Conservation (phyloP, 2,797 vertebrate species). For the Botia almorhae region DNA sequence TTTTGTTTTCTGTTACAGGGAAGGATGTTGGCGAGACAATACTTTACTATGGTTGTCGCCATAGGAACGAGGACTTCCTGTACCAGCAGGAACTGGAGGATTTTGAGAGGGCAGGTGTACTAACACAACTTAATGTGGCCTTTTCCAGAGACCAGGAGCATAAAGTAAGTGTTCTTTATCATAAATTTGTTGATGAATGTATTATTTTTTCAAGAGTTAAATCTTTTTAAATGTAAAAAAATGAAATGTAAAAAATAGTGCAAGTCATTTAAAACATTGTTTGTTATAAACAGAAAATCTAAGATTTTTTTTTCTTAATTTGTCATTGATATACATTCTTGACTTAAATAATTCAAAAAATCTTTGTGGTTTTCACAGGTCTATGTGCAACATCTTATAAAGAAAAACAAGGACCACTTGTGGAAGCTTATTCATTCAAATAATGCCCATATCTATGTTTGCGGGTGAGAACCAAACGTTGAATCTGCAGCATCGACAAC, state of each 20-base stretch:
- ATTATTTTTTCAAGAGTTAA: no score
- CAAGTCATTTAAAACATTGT: no score
- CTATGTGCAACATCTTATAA: slow-evolving; percentile 85
- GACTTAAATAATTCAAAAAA: neutral
- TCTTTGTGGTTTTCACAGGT: slow-evolving; percentile 68
- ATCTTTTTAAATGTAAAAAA: no score
- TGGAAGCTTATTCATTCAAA: slow-evolving; percentile 81
- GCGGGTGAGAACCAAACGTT: slow-evolving; percentile 75
- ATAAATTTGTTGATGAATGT: no score
- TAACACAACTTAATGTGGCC: slow-evolving; percentile 84
- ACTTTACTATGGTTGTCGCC: slow-evolving; percentile 84
- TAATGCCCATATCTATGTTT: slow-evolving; percentile 83
- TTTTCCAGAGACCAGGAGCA: slow-evolving; percentile 85
- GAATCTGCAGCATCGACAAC: neutral
- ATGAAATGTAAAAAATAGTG: no score
- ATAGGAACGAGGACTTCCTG: slow-evolving; percentile 77
- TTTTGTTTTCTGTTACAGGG: slow-evolving; percentile 67
- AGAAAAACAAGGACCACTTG: slow-evolving; percentile 78
- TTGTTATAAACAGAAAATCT: neutral
- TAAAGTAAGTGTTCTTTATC: slow-evolving; percentile 72
- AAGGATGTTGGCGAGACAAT: slow-evolving; percentile 84
- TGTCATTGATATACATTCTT: no score
- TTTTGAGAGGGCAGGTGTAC: slow-evolving; percentile 73
- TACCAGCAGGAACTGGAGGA: slow-evolving; percentile 78
- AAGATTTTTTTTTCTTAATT: no score